Evolutionary conservation across 2,113 vertebrate species (phyloP), one percentile per base, ranked within the genome.

Genomic region (Chascanopsetta lugubris): DNA sequence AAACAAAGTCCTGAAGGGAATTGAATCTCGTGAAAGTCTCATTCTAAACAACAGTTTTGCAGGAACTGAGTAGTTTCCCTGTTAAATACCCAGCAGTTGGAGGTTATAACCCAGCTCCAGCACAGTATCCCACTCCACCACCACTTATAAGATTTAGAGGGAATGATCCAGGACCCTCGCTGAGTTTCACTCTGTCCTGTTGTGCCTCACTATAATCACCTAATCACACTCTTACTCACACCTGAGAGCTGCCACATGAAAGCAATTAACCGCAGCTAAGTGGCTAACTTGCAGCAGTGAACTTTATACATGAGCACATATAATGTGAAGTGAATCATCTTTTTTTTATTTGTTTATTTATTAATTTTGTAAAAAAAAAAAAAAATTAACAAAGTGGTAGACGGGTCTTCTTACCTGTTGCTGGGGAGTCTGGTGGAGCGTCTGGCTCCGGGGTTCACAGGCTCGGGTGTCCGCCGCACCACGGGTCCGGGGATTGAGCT

Each of bases 401-500:
- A 38, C 3, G 34, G 15, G 8, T 20, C 65, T 77, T n/a, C 76
- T 77, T 87, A 90, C 89, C 87, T 90, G 89, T 90, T 90, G 89
- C 85, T 87, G 82, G 50, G 61, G 71, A 40, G 20, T 71, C 20
- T 30, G 55, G 30, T 21, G 83, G 82, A 86, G 83, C 72, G 43
- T 49, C 25, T 5, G 57, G 69, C 86, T 82, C 83, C 76, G 0
- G 13, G 49, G 45, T 61, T 10, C 2, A 46, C 69, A 30, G 61
- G 43, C 72, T 51, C 0, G n/a, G 4, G 71, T 36, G 12, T 84
- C 77, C 79, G 42, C 32, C 46, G 65, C 76, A 54, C 55, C 34
- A 49, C 72, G 42, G 57, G 60, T 61, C 46, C 34, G 46, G 60
- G 22, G 34, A 61, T 43, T 72, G 15, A 27, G 57, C 18, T 43